Evolutionary conservation across 1,140 invertebrate species (phyloP).

Genomic region (Drosophila auraria): DNA sequence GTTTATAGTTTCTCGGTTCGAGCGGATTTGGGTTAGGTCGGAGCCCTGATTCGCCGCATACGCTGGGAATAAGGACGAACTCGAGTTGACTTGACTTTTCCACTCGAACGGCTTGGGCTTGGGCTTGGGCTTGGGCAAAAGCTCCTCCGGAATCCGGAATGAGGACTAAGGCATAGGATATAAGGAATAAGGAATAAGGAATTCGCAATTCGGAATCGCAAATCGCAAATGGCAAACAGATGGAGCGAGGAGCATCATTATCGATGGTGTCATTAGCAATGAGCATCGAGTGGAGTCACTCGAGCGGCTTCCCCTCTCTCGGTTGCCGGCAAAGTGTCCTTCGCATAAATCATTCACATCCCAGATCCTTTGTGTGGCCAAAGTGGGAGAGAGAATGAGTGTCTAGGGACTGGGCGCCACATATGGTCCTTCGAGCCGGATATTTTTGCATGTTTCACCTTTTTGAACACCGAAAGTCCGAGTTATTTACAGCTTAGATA

Average conservation of each 20-base stretch:
- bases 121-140: slow-evolving; percentile 41
- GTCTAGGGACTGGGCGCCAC: too few species aligned
- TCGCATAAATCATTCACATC: slow-evolving; percentile 33
- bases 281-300: slow-evolving; percentile 48
- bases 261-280: slow-evolving; percentile 72
- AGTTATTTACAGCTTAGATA: slow-evolving; percentile 7
- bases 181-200: background rate
- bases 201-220: slow-evolving; percentile 8
- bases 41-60: slow-evolving; percentile 55
- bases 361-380: slow-evolving; percentile 3
- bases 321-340: slow-evolving; percentile 20
- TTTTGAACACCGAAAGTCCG: too few species aligned
- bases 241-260: slow-evolving; percentile 52
- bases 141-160: slow-evolving; percentile 26
- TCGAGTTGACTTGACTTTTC: slow-evolving; percentile 73
- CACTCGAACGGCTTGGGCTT: slow-evolving; percentile 46
- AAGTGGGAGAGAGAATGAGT: too few species aligned
- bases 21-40: slow-evolving; percentile 45
- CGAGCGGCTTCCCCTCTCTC: slow-evolving; percentile 1
- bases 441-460: too few species aligned
- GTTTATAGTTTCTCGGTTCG: slow-evolving; percentile 39
- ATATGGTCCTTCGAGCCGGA: too few species aligned
- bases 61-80: slow-evolving; percentile 41
- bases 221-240: slow-evolving; percentile 54
- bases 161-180: slow-evolving; percentile 1